Base-by-base conservation (phyloP, 2,113 vertebrate genomes). In the Dascyllus trimaculatus region DNA sequence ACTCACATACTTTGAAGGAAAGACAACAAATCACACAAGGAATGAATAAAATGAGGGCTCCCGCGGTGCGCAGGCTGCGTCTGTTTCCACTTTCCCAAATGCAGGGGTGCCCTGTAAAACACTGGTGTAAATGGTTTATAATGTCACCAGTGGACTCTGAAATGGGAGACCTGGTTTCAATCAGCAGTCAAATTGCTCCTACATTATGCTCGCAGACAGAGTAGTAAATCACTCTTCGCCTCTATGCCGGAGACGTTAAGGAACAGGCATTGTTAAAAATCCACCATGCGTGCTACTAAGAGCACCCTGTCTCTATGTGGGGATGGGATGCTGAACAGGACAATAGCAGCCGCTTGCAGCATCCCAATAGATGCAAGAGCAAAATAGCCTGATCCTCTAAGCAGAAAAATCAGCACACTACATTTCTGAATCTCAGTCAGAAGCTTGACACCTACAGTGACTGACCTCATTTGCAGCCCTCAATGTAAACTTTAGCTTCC, bases 151-250 rank as follows among this genome's bases (percentile, higher is more conserved):
- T 88, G 88, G 93, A 91, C 86, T 90, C 88, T 91, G 80, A 92
- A 94, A 92, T 91, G 81, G 86, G 85, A 92, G 94, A 90, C 90
- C 95, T 95, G 94, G 91, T 95, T 94, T 92, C 93, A 95, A 95
- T 95, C 94, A 94, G 92, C 92, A 94, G 91, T 91, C 93, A 92
- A 93, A 95, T 93, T 93, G 91, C 92, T 90, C 86, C 83, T 82
- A 84, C 89, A 92, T 94, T 94, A 93, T 91, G 85, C 75, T 89
- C 7, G 81, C 71, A 86, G 88, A 91, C 77, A 84, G 85, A 84
- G 84, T 73, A 79, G 78, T 91, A 91, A 91, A 89, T 92, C 91
- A 89, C 86, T 85, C 61, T 58, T 77, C 79, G 86, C 86, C 84
- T 85, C 80, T 71, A 54, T 72, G 78, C 65, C 58, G 85, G 87